phyloP scores from a whole-genome alignment of 2,888 invertebrate genomes.

The Tetragnatha montana region DNA sequence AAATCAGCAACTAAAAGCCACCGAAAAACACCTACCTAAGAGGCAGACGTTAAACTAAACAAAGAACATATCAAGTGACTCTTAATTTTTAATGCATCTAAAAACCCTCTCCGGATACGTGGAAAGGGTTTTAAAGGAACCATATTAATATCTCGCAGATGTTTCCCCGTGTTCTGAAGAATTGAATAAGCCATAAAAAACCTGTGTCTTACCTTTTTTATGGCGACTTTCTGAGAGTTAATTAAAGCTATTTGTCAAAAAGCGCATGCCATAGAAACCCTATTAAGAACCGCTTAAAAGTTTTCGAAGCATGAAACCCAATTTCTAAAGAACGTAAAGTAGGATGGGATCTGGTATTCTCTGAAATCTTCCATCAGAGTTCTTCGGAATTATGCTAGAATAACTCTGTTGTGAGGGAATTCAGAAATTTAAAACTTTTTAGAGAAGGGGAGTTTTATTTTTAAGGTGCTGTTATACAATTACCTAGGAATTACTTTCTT shows the following conservation, averaged over 20 bases:
- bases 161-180: slow-evolving; percentile 38
- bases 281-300: slow-evolving; percentile 68
- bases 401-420: not conserved
- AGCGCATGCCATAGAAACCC: slow-evolving; percentile 50
- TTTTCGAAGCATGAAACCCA: slow-evolving; percentile 58
- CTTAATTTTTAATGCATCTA: slow-evolving; percentile 50
- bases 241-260: slow-evolving; percentile 70
- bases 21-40: not conserved
- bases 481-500: not conserved
- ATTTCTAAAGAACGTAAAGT: slow-evolving; percentile 59
- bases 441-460: not conserved
- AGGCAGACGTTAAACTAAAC: not conserved
- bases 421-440: slow-evolving; percentile 17
- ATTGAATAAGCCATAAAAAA: slow-evolving; percentile 47
- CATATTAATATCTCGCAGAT: slow-evolving; percentile 64
- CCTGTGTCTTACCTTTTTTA: slow-evolving; percentile 45
- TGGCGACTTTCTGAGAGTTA: slow-evolving; percentile 45
- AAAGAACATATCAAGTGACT: slow-evolving; percentile 3
- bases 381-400: slow-evolving; percentile 4
- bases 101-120: slow-evolving; percentile 33
- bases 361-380: slow-evolving; percentile 15
- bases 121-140: slow-evolving; percentile 28
- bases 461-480: not conserved
- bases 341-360: not conserved
- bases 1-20: slow-evolving; percentile 7